Base-by-base conservation (phyloP, 1,140 invertebrate genomes). In the Matsumurasca onukii region DNA sequence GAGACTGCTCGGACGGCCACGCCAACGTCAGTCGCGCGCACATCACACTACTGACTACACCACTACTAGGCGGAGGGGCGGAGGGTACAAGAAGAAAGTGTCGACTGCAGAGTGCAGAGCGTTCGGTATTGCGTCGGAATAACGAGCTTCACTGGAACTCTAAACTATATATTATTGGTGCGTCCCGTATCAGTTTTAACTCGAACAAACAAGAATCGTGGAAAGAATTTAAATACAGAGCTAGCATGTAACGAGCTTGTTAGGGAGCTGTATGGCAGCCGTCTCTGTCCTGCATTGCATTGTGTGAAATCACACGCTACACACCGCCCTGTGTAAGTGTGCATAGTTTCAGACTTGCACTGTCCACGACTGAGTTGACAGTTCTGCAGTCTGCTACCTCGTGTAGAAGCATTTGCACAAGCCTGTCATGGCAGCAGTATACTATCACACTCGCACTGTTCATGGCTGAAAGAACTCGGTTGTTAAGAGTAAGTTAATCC, bases 241-340 rank as follows among this genome's bases (percentile, higher is more conserved):
- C 9, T 52, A 52, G 49, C 12, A 15, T 52, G 49, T 52, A 52
- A 59, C 55, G 55, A 59, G 55, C 55, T 59, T 59, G 55, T 59
- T 59, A 59, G 55, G 9, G 22, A 59, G 5, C 24, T 59, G 55
- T 59, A 29, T 29, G 55, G 25, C 55, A 29, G 55, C 15, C 24
- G 55, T 59, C 55, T 59, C 24, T 39, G 5, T 17, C 34, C 34
- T 39, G n/a, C 34, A 39, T 5, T 39, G 17, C 17, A 17, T 17
- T 5, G 17, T 39, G 34, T 39, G 5, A 9, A 39, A 9, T 9
- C 34, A 39, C 49, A 22, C 49, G 49, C n/a, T n/a, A n/a, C n/a
- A n/a, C n/a, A n/a, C n/a, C n/a, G n/a, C n/a, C n/a, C n/a, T n/a
- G n/a, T n/a, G n/a, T n/a, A n/a, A n/a, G n/a, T n/a, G n/a, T n/a